These are phyloP conservation scores for Anastatus disparis DNA, from an alignment of 1,140 invertebrate species.

Conservation along the genomic window DNA sequence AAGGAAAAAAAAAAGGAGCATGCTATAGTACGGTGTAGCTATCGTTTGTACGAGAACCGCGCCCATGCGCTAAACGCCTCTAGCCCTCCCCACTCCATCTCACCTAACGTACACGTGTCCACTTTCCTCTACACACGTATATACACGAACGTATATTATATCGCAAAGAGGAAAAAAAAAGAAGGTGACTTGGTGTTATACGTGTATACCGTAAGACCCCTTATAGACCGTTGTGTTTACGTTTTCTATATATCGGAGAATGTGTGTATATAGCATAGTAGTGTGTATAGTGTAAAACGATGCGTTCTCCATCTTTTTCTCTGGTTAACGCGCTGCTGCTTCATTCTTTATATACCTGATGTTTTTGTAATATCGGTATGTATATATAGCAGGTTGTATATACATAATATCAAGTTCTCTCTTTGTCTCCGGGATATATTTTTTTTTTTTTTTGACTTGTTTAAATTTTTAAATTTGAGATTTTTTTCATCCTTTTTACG, in stretches of 20 bases:
- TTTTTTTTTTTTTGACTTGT: too few species aligned
- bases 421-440: too few species aligned
- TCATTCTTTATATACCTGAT: too few species aligned
- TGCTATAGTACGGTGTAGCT: too few species aligned
- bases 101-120: not conserved
- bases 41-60: slow-evolving; percentile 10
- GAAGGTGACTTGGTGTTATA: too few species aligned
- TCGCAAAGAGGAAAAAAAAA: too few species aligned
- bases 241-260: slow-evolving; percentile 34
- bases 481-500: too few species aligned
- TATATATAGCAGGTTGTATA: not conserved
- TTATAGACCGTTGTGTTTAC: slow-evolving; percentile 38
- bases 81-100: not conserved
- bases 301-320: slow-evolving; percentile 19
- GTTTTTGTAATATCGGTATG: too few species aligned
- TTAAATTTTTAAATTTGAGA: too few species aligned
- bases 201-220: not conserved
- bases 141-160: not conserved
- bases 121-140: not conserved
- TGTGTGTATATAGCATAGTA: not conserved
- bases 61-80: not conserved
- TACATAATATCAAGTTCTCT: too few species aligned
- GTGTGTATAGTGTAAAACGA: slow-evolving; percentile 9
- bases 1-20: too few species aligned
- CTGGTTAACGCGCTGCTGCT: slow-evolving; percentile 24